Evolutionary conservation across 2,113 vertebrate genomes (phyloP), one percentile per base, ranked within the genome.

Genomic region (Mixornis gularis): DNA sequence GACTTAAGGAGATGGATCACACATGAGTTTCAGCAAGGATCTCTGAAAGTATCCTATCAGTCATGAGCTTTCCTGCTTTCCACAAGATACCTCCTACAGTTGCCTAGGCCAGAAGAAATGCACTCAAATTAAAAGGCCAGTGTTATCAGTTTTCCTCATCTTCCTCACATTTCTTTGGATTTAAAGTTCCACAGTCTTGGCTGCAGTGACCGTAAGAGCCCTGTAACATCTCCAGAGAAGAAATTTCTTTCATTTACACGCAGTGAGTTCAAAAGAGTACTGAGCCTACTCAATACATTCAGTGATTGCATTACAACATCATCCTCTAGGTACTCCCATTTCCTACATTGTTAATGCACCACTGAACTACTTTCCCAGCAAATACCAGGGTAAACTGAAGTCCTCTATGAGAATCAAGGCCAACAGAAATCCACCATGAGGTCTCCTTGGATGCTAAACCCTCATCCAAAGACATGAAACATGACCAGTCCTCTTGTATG

Each of bases 401-500:
- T 11, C 17, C 29, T 34, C n/a, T 59, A 0, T 30, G 44, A 60
- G 44, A 81, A 60, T 60, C 38, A 40, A 40, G 29, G 29, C 17
- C 38, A 77, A 10, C 32, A 86, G 58, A 59, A 16, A 34, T 3
- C 7, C 5, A 44, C 12, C 40, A 53, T 4, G 6, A 63, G 11
- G 24, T 26, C 11, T 58, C 11, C 4, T 26, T 72, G 73, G 14
- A 51, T 17, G 27, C 24, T 27, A 56, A 84, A 49, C 9, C 8
- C 27, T 38, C 11, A 16, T 36, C 18, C 27, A 73, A 44, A 70
- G 30, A 18, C 27, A 77, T 56, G 22, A 49, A 71, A 63, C 8
- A n/a, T 19, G 38, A 66, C 7, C 0, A 0, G 14, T 56, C 22
- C 17, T 68, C 76, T 30, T 32, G 3, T 25, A 26, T 0, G 5